These are phyloP conservation scores for Drosophila simulans DNA, from an alignment of 1,140 invertebrate genomes.

Conservation along the genomic window DNA sequence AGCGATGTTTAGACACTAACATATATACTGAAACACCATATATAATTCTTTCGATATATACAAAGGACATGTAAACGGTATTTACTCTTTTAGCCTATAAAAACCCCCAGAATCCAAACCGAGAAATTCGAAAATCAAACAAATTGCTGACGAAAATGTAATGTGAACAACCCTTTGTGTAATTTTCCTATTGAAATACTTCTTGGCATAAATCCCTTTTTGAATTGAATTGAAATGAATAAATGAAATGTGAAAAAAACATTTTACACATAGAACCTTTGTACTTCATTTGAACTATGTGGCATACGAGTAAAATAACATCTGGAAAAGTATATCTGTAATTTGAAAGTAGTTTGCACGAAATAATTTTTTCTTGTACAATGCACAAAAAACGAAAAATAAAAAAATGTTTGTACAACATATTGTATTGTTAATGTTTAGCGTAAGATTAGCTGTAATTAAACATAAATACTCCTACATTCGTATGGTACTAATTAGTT, in stretches of 20 bases:
- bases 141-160: constrained; percentile 59
- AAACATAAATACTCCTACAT: constrained; percentile 17
- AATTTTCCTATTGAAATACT: constrained; percentile 48
- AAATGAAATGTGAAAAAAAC: constrained; percentile 64
- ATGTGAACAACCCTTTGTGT: constrained; percentile 52
- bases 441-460: constrained; percentile 34
- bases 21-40: constrained; percentile 46
- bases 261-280: constrained; percentile 40
- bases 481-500: constrained; percentile 51
- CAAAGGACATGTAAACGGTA: constrained; percentile 69
- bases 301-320: constrained; percentile 13
- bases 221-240: constrained; percentile 70
- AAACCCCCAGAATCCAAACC: constrained; percentile 21
- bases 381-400: constrained; percentile 39
- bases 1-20: constrained; percentile 69
- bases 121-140: constrained; percentile 26
- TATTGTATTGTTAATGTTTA: constrained; percentile 40
- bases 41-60: constrained; percentile 69
- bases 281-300: constrained; percentile 51
- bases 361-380: constrained; percentile 58
- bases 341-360: constrained; percentile 59
- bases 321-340: constrained; percentile 35
- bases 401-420: constrained; percentile 24
- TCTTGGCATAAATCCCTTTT: constrained; percentile 57
- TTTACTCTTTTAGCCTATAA: constrained; percentile 69